A percentile compares a stretch with the other conserved stretches of the same genome.
These are phyloP conservation scores for Brienomyrus longianalis DNA, from an alignment of 2,113 vertebrate genomes.

Conservation along the genomic window DNA sequence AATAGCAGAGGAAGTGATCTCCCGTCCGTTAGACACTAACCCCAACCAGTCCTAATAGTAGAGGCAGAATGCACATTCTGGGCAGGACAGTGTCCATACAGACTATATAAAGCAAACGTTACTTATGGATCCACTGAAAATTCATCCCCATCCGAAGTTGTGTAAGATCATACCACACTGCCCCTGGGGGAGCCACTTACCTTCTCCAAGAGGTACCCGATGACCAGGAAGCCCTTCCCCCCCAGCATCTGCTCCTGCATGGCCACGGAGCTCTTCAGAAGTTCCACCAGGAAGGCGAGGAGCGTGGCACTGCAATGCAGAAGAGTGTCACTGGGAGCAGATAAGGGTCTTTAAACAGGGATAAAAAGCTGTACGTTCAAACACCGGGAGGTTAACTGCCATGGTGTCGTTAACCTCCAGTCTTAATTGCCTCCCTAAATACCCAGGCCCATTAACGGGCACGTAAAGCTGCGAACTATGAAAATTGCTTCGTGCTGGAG, in stretches of 20 bases:
- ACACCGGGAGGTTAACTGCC: background rate
- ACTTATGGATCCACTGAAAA: background rate
- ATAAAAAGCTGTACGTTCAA: background rate
- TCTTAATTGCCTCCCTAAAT: background rate
- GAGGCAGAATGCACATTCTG: background rate
- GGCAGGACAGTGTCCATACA: background rate
- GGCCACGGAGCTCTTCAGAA: constrained; percentile 97
- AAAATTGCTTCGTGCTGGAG: background rate
- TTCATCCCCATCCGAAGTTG: background rate
- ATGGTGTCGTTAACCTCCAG: background rate
- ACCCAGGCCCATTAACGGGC: background rate
- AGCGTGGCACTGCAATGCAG: constrained; percentile 80
- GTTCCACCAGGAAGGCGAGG: constrained; percentile 92
- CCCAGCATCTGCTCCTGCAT: constrained; percentile 99
- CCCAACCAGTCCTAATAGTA: background rate
- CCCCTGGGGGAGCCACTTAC: constrained; percentile 45
- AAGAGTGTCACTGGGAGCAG: background rate
- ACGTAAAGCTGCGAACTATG: background rate
- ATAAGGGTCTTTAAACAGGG: constrained; percentile 41
- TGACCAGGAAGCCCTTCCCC: constrained; percentile 96
- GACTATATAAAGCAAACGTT: background rate
- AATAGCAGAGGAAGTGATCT: background rate
- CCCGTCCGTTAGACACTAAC: background rate
- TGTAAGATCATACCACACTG: background rate
- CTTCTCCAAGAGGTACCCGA: constrained; percentile 97